phyloP scores from a whole-genome alignment of 2,888 invertebrate species.

The Latrodectus elegans region DNA sequence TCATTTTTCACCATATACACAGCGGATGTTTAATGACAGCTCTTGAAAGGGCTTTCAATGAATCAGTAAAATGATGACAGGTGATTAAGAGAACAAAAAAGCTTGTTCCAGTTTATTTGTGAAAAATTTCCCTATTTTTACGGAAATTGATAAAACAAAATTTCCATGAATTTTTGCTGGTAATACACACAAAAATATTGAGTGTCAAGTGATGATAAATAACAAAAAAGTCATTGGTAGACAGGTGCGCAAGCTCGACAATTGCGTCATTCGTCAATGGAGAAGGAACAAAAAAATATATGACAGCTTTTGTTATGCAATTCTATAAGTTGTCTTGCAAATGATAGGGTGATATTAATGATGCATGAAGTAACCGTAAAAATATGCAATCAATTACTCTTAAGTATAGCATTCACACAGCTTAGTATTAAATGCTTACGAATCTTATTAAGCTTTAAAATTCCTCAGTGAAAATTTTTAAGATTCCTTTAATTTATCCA shows the following conservation, averaged over 20 bases:
- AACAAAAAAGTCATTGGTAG: not conserved
- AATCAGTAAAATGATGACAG: not conserved
- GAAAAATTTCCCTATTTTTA: not conserved
- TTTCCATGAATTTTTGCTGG: not conserved
- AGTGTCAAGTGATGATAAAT: not conserved
- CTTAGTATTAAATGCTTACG: too few species aligned
- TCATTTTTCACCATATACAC: slow-evolving; percentile 35
- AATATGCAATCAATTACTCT: too few species aligned
- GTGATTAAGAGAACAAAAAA: slow-evolving; percentile 7
- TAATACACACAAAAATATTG: not conserved
- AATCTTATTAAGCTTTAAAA: too few species aligned
- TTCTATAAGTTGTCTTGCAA: not conserved
- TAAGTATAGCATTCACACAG: too few species aligned
- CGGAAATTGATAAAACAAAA: not conserved
- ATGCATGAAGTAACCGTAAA: not conserved
- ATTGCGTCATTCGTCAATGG: not conserved
- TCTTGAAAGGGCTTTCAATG: slow-evolving; percentile 1
- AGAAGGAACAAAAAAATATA: not conserved
- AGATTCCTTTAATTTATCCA: too few species aligned
- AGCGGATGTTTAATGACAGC: slow-evolving; percentile 28
- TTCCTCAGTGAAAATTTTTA: too few species aligned
- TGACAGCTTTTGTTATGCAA: not conserved
- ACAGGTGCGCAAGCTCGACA: not conserved
- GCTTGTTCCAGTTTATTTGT: slow-evolving; percentile 7
- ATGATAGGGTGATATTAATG: not conserved